phyloP scores from a whole-genome alignment of 2,113 vertebrate genomes.

The Erinaceus europaeus region DNA sequence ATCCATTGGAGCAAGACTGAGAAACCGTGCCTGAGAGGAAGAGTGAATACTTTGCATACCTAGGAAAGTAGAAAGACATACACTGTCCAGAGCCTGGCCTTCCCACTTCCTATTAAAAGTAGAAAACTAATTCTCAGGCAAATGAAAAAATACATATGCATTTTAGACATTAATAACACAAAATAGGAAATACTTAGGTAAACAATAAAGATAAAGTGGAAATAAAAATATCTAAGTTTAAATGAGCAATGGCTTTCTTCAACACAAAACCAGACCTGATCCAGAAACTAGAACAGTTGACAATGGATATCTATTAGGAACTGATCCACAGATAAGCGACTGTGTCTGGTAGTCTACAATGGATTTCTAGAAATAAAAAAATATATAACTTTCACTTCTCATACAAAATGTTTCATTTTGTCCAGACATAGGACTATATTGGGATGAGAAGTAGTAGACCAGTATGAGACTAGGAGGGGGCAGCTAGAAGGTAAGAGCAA shows the following conservation, averaged over 20 bases:
- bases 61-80: background rate
- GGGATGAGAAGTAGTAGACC: background rate
- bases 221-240: too few relatives aligned
- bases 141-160: too few relatives aligned
- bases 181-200: too few relatives aligned
- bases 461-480: background rate
- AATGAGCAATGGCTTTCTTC: background rate
- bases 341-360: background rate
- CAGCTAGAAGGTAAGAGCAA: background rate
- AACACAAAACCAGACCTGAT: background rate
- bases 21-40: too few relatives aligned
- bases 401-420: background rate
- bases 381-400: background rate
- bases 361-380: background rate
- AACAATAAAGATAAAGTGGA: too few relatives aligned
- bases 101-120: background rate
- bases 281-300: background rate
- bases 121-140: background rate
- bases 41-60: too few relatives aligned
- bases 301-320: background rate
- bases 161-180: too few relatives aligned
- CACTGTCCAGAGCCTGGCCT: fast-evolving
- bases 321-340: background rate
- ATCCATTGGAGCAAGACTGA: background rate
- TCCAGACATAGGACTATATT: background rate